Conservation (phyloP, 1,140 invertebrate species). For the Oppia nitens region DNA sequence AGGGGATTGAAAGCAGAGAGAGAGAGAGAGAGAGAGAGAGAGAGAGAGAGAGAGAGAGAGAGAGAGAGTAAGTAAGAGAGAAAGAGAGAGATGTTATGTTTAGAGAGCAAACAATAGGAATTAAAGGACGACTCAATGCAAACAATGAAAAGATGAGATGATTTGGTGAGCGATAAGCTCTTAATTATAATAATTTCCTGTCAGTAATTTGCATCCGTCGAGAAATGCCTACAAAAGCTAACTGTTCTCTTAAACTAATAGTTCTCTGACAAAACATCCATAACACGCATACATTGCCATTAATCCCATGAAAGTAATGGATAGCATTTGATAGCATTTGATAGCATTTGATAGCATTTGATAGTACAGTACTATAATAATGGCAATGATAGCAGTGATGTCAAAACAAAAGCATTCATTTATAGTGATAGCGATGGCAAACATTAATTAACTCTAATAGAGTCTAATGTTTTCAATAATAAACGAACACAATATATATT, state of each 20-base stretch:
- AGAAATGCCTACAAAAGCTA: slow-evolving; percentile 7
- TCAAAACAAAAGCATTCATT: neutral
- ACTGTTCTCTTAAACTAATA: slow-evolving; percentile 7
- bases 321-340: no score
- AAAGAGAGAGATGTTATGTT: neutral
- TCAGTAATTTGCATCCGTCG: neutral
- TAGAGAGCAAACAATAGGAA: slow-evolving; percentile 8
- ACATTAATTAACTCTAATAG: neutral
- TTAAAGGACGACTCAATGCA: slow-evolving; percentile 5
- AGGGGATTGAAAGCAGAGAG: no score
- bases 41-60: neutral
- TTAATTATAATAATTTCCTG: neutral
- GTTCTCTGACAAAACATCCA: slow-evolving; percentile 10
- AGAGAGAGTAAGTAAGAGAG: neutral
- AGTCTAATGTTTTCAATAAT: neutral
- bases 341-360: no score
- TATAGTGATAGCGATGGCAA: neutral
- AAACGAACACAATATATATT: neutral
- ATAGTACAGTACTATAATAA: no score
- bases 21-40: no score
- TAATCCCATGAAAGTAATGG: slow-evolving; percentile 16
- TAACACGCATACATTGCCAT: no score
- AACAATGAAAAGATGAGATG: slow-evolving; percentile 1
- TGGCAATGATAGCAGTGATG: no score
- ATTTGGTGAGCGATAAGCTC: neutral